These are phyloP conservation scores for Chloroceryle aenea DNA, from an alignment of 2,113 vertebrate genomes.

Conservation along the genomic window DNA sequence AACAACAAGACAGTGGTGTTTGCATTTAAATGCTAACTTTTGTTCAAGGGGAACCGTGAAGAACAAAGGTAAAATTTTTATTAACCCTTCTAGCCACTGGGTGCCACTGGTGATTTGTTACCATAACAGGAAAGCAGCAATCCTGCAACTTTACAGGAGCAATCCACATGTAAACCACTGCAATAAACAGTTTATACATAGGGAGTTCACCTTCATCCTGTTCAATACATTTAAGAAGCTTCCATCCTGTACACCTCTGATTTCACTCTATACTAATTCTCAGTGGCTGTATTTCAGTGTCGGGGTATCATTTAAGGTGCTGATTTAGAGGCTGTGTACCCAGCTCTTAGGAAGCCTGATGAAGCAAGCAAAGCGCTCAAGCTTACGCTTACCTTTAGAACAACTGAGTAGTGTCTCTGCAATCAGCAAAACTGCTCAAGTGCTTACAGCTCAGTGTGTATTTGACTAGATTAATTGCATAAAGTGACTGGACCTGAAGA, in stretches of 20 bases:
- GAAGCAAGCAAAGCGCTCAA: neutral
- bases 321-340: neutral
- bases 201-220: neutral
- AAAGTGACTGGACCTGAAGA: neutral
- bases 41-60: neutral
- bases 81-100: slow-evolving; percentile 71
- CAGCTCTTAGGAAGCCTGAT: neutral
- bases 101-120: slow-evolving; percentile 66
- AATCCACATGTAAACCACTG: neutral
- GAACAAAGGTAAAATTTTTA: slow-evolving; percentile 17
- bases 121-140: slow-evolving; percentile 17
- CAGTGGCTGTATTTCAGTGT: neutral
- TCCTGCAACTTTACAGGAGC: neutral
- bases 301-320: neutral
- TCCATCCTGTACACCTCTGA: neutral
- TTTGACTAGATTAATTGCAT: neutral
- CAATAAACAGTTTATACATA: neutral
- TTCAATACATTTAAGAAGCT: neutral
- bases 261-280: neutral
- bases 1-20: neutral
- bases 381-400: neutral
- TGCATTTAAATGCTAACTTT: neutral
- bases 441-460: neutral
- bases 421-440: neutral
- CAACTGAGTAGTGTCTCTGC: neutral